Evolutionary conservation across 2,888 invertebrate species (phyloP), one percentile per base, ranked within the genome.

Genomic region (Cremastinae sp.): DNA sequence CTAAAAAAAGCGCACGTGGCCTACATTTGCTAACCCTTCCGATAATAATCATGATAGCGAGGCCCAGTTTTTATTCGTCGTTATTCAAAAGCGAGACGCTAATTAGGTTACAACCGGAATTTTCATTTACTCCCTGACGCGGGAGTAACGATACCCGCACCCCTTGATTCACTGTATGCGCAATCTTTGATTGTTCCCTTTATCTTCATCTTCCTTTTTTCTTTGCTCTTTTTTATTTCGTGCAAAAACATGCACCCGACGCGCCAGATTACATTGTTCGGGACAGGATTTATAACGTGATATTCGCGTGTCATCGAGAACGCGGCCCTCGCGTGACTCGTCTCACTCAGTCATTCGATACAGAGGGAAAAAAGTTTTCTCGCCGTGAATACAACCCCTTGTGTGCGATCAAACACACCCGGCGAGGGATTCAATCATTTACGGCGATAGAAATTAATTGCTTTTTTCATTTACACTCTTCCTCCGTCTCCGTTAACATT

Each of bases 281-380:
- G 39, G 37, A 8, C 14, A 45, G 55, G 10, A 74, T 70, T 55
- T 58, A 64, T 58, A 70, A 58, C 58, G 47, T 12, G 9, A 35
- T 18, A 59, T 45, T 75, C 64, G 75, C 75, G 65, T 66, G 70
- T 66, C 70, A 75, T 75, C 61, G 71, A 61, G 71, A 71, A 47
- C n/a, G n/a, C 47, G 43, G 47, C 37, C 58, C 51, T 75, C 65
- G 75, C 71, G 75, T 71, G 75, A 66, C 70, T 20, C 14, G 14
- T 53, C 45, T 45, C 47, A 12, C 37, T 47, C 35, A 12, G 9
- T 18, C 51, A 12, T 41, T 53, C 39, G 22, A 53, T 37, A 45
- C 28, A 2, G 47, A 16, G 35, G n/a, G 35, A 14, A 37, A 16
- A 62, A 9, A 64, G 12, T 37, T 43, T 18, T 2, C 18, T 49